Percentiles rank a stretch among this genome's conserved stretches.
These are phyloP conservation scores for Pelobates fuscus DNA, from an alignment of 2,113 vertebrate species.

Conservation along the genomic window DNA sequence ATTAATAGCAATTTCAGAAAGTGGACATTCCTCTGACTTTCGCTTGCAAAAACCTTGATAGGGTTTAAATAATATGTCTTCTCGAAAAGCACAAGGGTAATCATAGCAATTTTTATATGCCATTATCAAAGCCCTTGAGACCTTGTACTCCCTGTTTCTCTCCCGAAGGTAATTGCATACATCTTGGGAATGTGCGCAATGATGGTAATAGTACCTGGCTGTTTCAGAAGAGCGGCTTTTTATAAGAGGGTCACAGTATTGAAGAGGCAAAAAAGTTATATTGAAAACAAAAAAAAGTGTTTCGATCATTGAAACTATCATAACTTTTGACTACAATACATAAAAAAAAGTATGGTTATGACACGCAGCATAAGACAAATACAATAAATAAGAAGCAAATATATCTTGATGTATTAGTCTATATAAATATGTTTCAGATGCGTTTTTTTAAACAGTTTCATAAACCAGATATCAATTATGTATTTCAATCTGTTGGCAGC, in stretches of 20 bases:
- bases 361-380: too few relatives aligned
- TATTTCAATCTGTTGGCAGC: too few relatives aligned
- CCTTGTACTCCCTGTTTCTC: constrained; percentile 65
- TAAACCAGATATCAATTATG: too few relatives aligned
- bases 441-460: too few relatives aligned
- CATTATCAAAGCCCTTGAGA: constrained; percentile 74
- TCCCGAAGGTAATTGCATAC: constrained; percentile 72
- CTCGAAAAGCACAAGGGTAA: constrained; percentile 76
- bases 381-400: too few relatives aligned
- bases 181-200: constrained; percentile 71
- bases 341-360: not conserved
- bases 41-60: constrained; percentile 61
- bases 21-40: constrained; percentile 80
- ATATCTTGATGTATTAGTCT: too few relatives aligned
- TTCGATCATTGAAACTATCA: constrained; percentile 4
- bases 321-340: not conserved
- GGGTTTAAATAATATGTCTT: constrained; percentile 77
- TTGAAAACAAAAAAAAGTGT: not conserved
- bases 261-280: constrained; percentile 49
- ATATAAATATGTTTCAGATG: too few relatives aligned
- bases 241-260: constrained; percentile 55
- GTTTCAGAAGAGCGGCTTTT: constrained; percentile 57
- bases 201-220: constrained; percentile 63
- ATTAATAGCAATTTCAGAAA: constrained; percentile 81
- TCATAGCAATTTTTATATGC: constrained; percentile 87